Evolutionary conservation across 2,113 vertebrate genomes (phyloP).

Genomic region (Marmota flaviventris): DNA sequence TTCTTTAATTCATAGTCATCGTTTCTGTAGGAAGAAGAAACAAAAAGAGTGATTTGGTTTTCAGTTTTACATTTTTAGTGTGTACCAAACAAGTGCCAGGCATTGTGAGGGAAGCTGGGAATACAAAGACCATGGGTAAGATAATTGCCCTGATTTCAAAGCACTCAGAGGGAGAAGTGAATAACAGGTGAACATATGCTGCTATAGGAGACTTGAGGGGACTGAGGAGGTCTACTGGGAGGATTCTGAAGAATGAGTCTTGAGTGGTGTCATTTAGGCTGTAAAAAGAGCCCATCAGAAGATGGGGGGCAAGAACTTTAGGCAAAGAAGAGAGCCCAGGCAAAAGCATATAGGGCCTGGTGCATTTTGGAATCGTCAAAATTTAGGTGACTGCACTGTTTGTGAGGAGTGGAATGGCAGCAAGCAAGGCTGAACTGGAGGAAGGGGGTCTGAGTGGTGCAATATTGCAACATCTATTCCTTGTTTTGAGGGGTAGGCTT

Average conservation of each 20-base stretch:
- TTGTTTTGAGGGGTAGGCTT: not conserved
- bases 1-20: constrained; percentile 72
- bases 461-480: not conserved
- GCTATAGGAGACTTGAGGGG: not conserved
- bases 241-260: not conserved
- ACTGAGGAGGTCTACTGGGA: not conserved
- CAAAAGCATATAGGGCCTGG: not conserved
- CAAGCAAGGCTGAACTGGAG: not conserved
- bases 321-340: not conserved
- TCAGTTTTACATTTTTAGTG: constrained; percentile 18
- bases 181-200: not conserved
- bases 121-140: not conserved
- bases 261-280: not conserved
- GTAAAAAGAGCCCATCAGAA: not conserved
- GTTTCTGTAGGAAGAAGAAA: constrained; percentile 80
- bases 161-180: not conserved
- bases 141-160: not conserved
- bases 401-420: not conserved
- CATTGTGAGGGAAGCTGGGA: not conserved
- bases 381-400: not conserved
- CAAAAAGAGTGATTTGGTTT: constrained; percentile 62
- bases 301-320: not conserved
- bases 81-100: not conserved
- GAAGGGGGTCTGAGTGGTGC: not conserved
- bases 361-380: not conserved